Evolutionary conservation across 2,113 vertebrate genomes (phyloP), one percentile per base, ranked within the genome.

Genomic region (Neogobius melanostomus): DNA sequence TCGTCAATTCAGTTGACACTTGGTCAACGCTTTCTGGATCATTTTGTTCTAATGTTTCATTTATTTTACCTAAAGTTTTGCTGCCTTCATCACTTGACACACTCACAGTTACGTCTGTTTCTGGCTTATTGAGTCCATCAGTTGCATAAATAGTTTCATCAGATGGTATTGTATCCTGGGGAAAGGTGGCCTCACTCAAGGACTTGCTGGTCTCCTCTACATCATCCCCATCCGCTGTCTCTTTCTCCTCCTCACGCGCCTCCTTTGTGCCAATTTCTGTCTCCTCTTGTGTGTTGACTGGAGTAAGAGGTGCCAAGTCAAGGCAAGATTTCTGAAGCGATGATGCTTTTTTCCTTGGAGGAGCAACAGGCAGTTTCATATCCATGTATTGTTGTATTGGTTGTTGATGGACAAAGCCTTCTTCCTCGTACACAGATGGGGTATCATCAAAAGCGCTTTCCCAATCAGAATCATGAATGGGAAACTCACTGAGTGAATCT

Each of bases 271-370:
- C 56, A 28, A 43, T 66, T 8, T 74, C 66, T 12, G 59, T 42
- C 56, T 89, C 88, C 16, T 86, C 82, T 0, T 7, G 42, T 3
- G 36, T 12, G 0, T 88, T 76, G 9, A 75, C 82, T 4, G 86
- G 90, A 56, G 77, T 89, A 67, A 93, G 79, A 66, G 90, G 84
- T 1, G 76, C 89, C 11, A 93, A 76, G 60, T 91, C 89, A 56
- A 93, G 80, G 59, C 82, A 77, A 11, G 75, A 7, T 76, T 91
- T 90, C 3, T 70, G 68, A 67, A 50, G 11, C 6, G 85, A 74
- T 4, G 75, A 17, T 68, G 56, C 65, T 66, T 87, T 87, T 44
- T 16, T 85, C 54, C 85, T 88, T 1, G 87, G 87, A 17, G 81
- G 75, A 1, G 77, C 77, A 0, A 81, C 69, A 14, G 83, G 79